Evolutionary conservation across 2,888 invertebrate species (phyloP), one percentile per base, ranked within the genome.

Genomic region (Euzetes globulus): DNA sequence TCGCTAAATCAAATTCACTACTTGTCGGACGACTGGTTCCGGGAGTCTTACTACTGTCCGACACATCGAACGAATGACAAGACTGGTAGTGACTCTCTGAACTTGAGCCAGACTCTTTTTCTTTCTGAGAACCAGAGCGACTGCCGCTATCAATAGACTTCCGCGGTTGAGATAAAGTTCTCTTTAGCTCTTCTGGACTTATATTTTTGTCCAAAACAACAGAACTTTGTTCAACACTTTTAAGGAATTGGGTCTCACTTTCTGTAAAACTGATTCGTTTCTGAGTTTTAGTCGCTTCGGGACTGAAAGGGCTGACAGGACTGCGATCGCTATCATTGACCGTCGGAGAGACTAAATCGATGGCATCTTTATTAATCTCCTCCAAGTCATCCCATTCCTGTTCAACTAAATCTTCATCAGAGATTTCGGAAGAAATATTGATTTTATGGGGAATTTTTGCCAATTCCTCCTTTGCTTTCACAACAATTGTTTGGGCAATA

Each of bases 1-100:
- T 77, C 33, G 84, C 83, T 41, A 85, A 82, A 80, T 94, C 94
- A 3, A 92, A 85, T 82, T 94, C 94, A 0, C 93, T 92, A 3
- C 93, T 94, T 76, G 90, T 86, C 0, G 93, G 94, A 79, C 93
- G 86, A 80, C 91, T 90, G 74, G 85, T 86, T 9, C 84, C 78
- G 33, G 80, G 78, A 27, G 79, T 79, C 47, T 76, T 85, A 78
- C 88, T 88, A 76, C 82, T 81, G 71, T 82, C 82, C 22, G 88
- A 88, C 80, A 90, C 88, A 81, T 92, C 92, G 81, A 91, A 91
- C 77, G 93, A 93, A 41, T 41, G 41, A 41, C 41, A 41, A 11
- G 41, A 41, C 77, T 91, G 92, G 81, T 92, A 92, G 79, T 91
- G 90, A 81, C 92, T 92, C 80, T 91, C 92, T 17, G 92, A 92